Evolutionary conservation across 2,797 vertebrate genomes (phyloP), one percentile per base, ranked within the genome.

Genomic region (Hippopotamyrus pictus): DNA sequence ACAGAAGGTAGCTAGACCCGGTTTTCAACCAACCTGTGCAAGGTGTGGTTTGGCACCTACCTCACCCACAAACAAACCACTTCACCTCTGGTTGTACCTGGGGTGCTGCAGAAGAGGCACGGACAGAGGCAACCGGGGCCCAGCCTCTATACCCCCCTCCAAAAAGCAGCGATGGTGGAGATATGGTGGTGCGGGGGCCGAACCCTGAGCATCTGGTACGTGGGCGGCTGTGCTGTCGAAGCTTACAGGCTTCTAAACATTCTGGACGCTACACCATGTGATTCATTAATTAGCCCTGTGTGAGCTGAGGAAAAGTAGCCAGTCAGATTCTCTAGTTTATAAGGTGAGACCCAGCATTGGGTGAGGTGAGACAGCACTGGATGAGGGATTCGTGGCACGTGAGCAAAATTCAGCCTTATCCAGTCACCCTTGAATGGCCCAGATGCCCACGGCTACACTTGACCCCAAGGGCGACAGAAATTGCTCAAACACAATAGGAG

Each of bases 181-280:
- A 79, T 29, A 44, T 65, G 69, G 69, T 9, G 29, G 59, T 51
- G 22, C 41, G 44, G 22, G 37, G 51, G 37, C 54, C 19, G 12
- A 88, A 59, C 88, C 88, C 51, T 8, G 50, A 73, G 44, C 73
- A 83, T 82, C 88, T 88, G 88, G 17, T n/a, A 37, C 3, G 76
- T 59, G 76, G 88, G 79, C 1, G 54, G 79, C 37, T 59, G 12
- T 22, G 29, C 53, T 37, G 12, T 25, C n/a, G 22, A 44, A 33
- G 54, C 5, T 4, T 50, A 33, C 37, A 73, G 50, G 33, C 22
- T 73, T 73, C 65, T 37, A 37, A 73, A 29, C 65, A 14, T 33
- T 33, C 65, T n/a, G 14, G 29, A 48, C 46, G 65, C n/a, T 11
- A 62, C 44, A 14, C 6, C 88, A 4, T 41, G n/a, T 19, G 76